Conservation (phyloP, 2,888 invertebrate genomes). For the Orgyia antiqua region DNA sequence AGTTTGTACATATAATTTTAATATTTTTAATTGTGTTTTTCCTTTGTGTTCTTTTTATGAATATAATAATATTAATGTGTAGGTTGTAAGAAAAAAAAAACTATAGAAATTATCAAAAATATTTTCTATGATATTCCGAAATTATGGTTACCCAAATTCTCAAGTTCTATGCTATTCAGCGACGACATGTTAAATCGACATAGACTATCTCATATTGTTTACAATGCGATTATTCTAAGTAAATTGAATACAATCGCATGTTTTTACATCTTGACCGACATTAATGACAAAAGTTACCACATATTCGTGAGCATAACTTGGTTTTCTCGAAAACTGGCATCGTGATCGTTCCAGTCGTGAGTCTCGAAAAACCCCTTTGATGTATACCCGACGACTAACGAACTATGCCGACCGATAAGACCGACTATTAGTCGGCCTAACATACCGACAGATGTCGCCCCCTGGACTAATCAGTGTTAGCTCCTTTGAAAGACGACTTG, state of each 20-base stretch:
- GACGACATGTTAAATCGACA: constrained; percentile 1
- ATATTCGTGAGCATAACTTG: constrained; percentile 60
- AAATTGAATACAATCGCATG: constrained; percentile 29
- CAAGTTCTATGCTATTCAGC: not conserved
- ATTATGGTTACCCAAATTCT: not conserved
- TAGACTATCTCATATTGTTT: constrained; percentile 7
- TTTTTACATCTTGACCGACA: constrained; percentile 35
- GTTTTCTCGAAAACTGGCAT: constrained; percentile 64
- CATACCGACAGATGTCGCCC: constrained; percentile 39
- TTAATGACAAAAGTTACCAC: constrained; percentile 32
- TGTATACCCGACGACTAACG: constrained; percentile 58
- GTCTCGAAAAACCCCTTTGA: constrained; percentile 56
- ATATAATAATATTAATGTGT: too few relatives aligned
- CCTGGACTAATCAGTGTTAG: constrained; percentile 41
- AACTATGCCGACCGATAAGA: constrained; percentile 50
- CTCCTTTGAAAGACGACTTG: constrained; percentile 40
- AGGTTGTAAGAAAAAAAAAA: too few relatives aligned
- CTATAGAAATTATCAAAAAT: too few relatives aligned
- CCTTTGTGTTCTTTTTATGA: too few relatives aligned
- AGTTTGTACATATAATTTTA: too few relatives aligned
- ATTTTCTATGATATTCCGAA: not conserved
- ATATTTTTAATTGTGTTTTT: too few relatives aligned
- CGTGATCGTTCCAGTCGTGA: constrained; percentile 64
- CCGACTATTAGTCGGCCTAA: constrained; percentile 39
- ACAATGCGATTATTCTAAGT: constrained; percentile 23